Base-by-base conservation (phyloP, 2,888 invertebrate genomes). In the Punctoribates punctum region DNA sequence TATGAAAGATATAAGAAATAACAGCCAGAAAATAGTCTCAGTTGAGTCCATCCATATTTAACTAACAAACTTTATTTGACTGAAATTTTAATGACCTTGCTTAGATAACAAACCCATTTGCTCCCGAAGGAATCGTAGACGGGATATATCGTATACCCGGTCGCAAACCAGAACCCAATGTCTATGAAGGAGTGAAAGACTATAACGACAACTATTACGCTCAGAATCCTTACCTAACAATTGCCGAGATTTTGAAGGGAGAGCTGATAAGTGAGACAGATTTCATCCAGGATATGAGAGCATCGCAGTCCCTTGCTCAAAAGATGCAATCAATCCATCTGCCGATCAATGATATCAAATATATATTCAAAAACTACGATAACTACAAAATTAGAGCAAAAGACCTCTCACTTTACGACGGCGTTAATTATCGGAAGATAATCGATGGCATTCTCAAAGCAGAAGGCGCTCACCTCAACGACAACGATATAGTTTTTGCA, bases 1-100 rank as follows among this genome's bases (percentile, higher is more conserved):
- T 13, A 73, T 57, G n/a, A 57, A 11, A 57, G 76, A 76, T 48
- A 29, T 73, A 8, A 25, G 13, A n/a, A 73, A 76, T 34, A 60
- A 70, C 11, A 34, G 42, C 38, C 23, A 46, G 9, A 13, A n/a
- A 13, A 70, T 70, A 34, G n/a, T 65, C 5, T 6, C 65, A 27
- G 65, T 65, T 38, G 20, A 38, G 38, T 65, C 5, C 1, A 34
- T 15, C 9, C 8, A 34, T 11, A 17, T 65, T 34, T n/a, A 38
- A 34, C 20, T 25, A 13, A 23, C 48, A n/a, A n/a, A n/a, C n/a
- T n/a, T n/a, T n/a, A n/a, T 48, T 13, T 48, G 5, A 13, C 34
- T 34, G 8, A 34, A 34, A 34, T 34, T 34, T 34, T 6, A 34
- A 20, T 34, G 8, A 6, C 8, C 8, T 34, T 34, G 34, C 34